Evolutionary conservation across 2,888 invertebrate species (phyloP).

Genomic region (Pristionchus mayeri): DNA sequence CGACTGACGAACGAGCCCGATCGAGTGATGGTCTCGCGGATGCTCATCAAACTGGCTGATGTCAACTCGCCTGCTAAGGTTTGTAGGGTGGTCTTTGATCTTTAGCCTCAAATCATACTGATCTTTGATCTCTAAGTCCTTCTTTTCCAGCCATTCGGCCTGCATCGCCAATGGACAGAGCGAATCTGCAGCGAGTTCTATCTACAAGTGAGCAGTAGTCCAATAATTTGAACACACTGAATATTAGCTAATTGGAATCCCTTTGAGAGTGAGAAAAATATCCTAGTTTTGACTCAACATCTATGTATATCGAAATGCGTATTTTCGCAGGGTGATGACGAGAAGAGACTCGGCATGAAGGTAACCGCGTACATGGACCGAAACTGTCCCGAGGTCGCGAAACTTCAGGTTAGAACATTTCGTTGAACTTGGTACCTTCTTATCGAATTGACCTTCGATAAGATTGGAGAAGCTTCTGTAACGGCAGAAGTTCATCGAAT

Average conservation of each 20-base stretch:
- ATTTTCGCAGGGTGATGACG: constrained; percentile 80
- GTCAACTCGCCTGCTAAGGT: constrained; percentile 81
- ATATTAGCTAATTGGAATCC: too few species aligned
- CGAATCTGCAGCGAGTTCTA: constrained; percentile 82
- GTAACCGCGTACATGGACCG: constrained; percentile 82
- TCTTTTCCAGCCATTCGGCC: constrained; percentile 76
- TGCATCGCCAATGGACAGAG: constrained; percentile 81
- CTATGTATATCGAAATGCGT: background rate
- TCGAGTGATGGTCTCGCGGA: constrained; percentile 80
- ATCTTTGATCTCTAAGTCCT: too few species aligned
- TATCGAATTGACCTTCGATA: too few species aligned
- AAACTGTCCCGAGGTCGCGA: constrained; percentile 80
- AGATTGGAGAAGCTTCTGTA: too few species aligned
- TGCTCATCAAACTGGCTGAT: constrained; percentile 82
- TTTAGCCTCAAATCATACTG: background rate
- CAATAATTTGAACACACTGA: too few species aligned
- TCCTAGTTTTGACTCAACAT: too few species aligned
- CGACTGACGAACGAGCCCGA: constrained; percentile 81
- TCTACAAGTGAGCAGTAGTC: constrained; percentile 78
- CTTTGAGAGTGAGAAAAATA: too few species aligned
- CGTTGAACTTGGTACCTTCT: background rate
- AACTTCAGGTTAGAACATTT: constrained; percentile 74
- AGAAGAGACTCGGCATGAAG: constrained; percentile 79
- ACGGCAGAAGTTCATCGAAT: background rate
- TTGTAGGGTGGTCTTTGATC: background rate